phyloP scores from a whole-genome alignment of 2,797 vertebrate species.

The Darevskia mixta region DNA sequence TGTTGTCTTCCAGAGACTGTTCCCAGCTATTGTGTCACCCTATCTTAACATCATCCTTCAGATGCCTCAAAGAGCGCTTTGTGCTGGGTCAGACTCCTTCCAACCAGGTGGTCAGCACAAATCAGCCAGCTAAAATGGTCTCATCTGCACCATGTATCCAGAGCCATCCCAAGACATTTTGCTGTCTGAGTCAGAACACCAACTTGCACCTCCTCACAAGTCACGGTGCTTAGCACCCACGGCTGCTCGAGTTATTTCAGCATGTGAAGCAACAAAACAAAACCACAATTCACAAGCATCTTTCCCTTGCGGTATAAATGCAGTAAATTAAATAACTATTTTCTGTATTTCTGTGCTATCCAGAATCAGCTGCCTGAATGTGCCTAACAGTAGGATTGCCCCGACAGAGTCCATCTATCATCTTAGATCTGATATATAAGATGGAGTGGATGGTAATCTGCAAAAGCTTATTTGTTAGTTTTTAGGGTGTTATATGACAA shows the following conservation, averaged over 20 bases:
- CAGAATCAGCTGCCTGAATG: not conserved
- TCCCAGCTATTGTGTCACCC: conserved; percentile 15
- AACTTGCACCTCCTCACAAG: not conserved
- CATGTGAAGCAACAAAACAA: not conserved
- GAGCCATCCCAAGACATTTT: not conserved
- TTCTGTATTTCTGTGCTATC: not conserved
- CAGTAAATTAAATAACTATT: too few relatives aligned
- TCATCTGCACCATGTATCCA: not conserved
- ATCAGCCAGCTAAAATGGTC: not conserved
- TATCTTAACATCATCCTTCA: not conserved
- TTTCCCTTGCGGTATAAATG: not conserved
- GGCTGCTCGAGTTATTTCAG: not conserved
- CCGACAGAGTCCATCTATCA: not conserved
- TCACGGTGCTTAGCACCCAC: not conserved
- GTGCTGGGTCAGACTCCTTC: not conserved
- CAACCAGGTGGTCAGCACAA: not conserved
- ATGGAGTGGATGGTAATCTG: not conserved
- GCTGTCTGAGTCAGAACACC: not conserved
- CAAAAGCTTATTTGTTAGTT: not conserved
- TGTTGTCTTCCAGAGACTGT: conserved; percentile 4
- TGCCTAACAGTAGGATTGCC: too few relatives aligned
- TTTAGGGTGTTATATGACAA: not conserved
- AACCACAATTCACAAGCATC: not conserved
- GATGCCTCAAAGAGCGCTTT: not conserved
- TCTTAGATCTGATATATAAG: not conserved